These are phyloP conservation scores for Oppia nitens DNA, from an alignment of 1,140 invertebrate genomes.

Conservation along the genomic window DNA sequence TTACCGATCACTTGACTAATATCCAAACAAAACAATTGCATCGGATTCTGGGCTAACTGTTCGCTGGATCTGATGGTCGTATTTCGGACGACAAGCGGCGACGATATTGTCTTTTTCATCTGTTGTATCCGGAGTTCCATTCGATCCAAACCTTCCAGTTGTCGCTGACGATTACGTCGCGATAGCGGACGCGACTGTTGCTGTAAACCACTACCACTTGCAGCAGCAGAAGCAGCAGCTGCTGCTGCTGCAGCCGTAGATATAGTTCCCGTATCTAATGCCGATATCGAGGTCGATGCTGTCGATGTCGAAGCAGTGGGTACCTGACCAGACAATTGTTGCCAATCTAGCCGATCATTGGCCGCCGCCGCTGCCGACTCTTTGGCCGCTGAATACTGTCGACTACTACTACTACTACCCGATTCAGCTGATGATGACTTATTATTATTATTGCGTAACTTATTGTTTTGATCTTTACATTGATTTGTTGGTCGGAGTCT, in stretches of 20 bases:
- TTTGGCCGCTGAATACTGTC: too few species aligned
- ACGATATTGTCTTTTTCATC: slow-evolving; percentile 7
- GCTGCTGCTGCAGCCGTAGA: too few species aligned
- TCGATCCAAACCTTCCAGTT: slow-evolving; percentile 39
- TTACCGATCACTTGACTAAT: slow-evolving; percentile 45
- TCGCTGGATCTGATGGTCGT: slow-evolving; percentile 6
- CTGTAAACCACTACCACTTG: too few species aligned
- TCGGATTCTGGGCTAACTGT: slow-evolving; percentile 32
- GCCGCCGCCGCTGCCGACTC: too few species aligned
- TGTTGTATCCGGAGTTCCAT: slow-evolving; percentile 38
- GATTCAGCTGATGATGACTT: slow-evolving; percentile 7
- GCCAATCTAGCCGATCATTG: too few species aligned
- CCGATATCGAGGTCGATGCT: too few species aligned
- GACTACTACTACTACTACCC: slow-evolving; percentile 24
- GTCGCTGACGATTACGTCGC: slow-evolving; percentile 36
- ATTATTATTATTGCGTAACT: slow-evolving; percentile 17
- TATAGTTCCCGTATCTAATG: too few species aligned
- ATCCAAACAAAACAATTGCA: slow-evolving; percentile 71
- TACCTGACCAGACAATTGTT: too few species aligned
- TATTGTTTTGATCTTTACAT: slow-evolving; percentile 8
- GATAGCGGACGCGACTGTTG: slow-evolving; percentile 30
- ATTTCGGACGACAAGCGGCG: slow-evolving; percentile 9
- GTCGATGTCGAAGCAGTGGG: too few species aligned
- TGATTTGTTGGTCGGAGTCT: slow-evolving; percentile 18
- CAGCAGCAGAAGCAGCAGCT: too few species aligned